Base-by-base conservation (phyloP, 2,797 vertebrate species). In the Acanthornis magna region DNA sequence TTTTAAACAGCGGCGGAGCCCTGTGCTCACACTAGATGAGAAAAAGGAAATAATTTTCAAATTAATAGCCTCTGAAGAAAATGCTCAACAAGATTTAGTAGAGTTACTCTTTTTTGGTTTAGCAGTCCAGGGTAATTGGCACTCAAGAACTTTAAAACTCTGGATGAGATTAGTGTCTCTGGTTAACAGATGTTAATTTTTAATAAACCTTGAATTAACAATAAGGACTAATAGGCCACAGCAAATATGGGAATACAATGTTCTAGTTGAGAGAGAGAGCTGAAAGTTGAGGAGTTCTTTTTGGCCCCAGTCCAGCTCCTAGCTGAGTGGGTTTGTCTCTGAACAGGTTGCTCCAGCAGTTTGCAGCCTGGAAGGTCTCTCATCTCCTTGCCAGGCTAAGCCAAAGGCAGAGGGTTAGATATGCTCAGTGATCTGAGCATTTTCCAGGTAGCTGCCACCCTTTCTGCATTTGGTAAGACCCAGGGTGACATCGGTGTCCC, bases 21-120 rank as follows among this genome's bases (percentile, higher is more conserved):
- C 51, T 63, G 20, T 19, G 20, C 34, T 88, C 42, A 8, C 21
- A 26, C 16, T 62, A 57, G 51, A 43, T 26, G 42, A 84, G 40
- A 65, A 88, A 88, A 81, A 91, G 27, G 63, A 74, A 92, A 67
- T 71, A 67, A 66, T 83, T 95, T 91, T 83, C 36, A 51, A n/a
- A 89, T 87, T 67, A 87, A 71, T 51, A 85, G 36, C 36, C 32
- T 30, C 42, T 62, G 58, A 90, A 91, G 51, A 45, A 80, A 88
- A 75, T 29, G 14, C 27, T 79, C 55, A 54, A 42, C 12, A 48
- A 66, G 50, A 75, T 88, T 95, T 83, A 72, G 79, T 62, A n/a
- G 61, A 91, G 29, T 66, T 73, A 21, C 8, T 18, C 27, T 45
- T 85, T 72, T 95, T 86, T 76, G 10, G 51, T 89, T 90, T 79